A percentile compares a stretch with the other conserved stretches of the same genome.
phyloP scores from a whole-genome alignment of 2,888 invertebrate species.

The Sthenelais limicola region DNA sequence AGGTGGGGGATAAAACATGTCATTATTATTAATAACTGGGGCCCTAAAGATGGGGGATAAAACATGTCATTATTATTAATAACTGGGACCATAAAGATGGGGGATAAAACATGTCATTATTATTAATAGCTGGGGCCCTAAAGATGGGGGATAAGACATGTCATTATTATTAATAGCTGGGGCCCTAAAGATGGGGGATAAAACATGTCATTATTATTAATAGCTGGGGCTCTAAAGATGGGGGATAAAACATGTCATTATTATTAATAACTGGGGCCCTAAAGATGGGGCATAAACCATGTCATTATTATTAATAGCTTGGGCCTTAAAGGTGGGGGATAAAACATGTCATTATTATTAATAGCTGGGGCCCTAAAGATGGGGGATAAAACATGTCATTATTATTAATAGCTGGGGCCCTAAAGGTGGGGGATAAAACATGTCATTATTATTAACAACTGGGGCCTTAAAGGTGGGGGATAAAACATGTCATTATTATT shows the following conservation, averaged over 20 bases:
- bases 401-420: background rate
- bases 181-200: background rate
- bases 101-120: background rate
- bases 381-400: background rate
- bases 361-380: background rate
- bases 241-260: background rate
- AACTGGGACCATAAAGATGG: no score
- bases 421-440: background rate
- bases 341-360: no score
- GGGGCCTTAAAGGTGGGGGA: background rate
- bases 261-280: no score
- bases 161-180: background rate
- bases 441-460: background rate
- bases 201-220: background rate
- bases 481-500: slow-evolving; percentile 7
- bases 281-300: no score
- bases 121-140: background rate
- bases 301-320: no score
- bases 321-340: no score
- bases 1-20: background rate
- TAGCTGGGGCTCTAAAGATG: no score
- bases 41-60: background rate
- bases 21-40: background rate
- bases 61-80: background rate
- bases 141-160: background rate